phyloP scores from a whole-genome alignment of 2,113 vertebrate species.

The Poeciliopsis retropinna region DNA sequence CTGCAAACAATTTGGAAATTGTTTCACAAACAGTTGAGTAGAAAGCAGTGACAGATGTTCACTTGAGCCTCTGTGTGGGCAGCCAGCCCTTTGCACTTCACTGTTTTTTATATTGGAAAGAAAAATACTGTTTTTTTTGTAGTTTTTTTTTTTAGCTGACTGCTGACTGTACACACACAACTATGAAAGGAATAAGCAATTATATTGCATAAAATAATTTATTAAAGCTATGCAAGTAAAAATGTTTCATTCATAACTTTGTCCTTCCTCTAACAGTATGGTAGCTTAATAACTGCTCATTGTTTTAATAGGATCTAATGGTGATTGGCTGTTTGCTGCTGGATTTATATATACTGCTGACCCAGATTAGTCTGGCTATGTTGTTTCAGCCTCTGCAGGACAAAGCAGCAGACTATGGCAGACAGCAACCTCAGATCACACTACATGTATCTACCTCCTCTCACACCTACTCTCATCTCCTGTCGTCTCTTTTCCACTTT shows the following conservation, averaged over 20 bases:
- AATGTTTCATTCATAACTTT: background rate
- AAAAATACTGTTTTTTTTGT: conserved; percentile 7
- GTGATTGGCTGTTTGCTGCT: conserved; percentile 8
- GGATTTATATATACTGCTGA: conserved; percentile 19
- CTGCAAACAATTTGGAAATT: conserved; percentile 25
- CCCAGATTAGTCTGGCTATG: conserved; percentile 32
- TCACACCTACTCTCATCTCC: conserved; percentile 60
- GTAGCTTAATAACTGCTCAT: conserved; percentile 7
- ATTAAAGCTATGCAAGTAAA: background rate
- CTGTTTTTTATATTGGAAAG: background rate
- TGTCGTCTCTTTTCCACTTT: conserved; percentile 53
- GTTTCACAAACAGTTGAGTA: conserved; percentile 37
- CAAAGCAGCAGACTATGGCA: conserved; percentile 46
- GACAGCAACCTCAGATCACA: conserved; percentile 61
- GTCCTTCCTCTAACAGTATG: background rate
- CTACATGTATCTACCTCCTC: conserved; percentile 60
- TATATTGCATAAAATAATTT: background rate
- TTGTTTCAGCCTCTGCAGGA: conserved; percentile 47
- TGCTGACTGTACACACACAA: background rate
- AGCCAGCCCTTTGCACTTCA: background rate
- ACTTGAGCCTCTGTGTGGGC: conserved; percentile 28
- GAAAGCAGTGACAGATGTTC: conserved; percentile 47
- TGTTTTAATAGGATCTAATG: conserved; percentile 19
- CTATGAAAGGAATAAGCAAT: background rate
- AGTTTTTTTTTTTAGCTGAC: background rate